A percentile compares a stretch with the other conserved stretches of the same genome.
phyloP scores from a whole-genome alignment of 2,888 invertebrate species.

The Clusia tigrina region DNA sequence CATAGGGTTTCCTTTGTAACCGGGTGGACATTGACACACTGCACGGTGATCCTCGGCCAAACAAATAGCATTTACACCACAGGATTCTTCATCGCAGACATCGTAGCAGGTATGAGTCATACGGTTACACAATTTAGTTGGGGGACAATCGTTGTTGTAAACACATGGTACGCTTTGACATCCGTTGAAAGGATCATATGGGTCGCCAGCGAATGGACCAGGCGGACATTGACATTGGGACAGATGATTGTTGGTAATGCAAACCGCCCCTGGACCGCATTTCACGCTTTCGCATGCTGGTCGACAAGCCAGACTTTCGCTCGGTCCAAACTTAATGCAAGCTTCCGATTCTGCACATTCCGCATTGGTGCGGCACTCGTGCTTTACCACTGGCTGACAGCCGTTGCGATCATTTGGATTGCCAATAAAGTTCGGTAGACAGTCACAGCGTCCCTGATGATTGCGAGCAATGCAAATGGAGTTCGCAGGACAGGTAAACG shows the following conservation, averaged over 20 bases:
- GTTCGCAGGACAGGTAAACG: conserved; percentile 85
- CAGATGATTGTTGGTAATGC: conserved; percentile 88
- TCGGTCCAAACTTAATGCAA: conserved; percentile 71
- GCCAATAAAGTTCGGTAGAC: conserved; percentile 82
- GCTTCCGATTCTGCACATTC: conserved; percentile 85
- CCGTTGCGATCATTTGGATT: conserved; percentile 91
- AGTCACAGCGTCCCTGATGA: conserved; percentile 83
- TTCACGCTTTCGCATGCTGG: conserved; percentile 79
- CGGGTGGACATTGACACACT: conserved; percentile 86
- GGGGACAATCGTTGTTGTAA: conserved; percentile 84
- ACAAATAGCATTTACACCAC: conserved; percentile 88
- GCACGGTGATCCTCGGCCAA: conserved; percentile 84
- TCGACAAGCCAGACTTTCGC: conserved; percentile 73
- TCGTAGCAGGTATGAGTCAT: conserved; percentile 82
- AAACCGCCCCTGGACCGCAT: conserved; percentile 88
- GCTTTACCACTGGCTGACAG: conserved; percentile 76
- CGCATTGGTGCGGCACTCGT: conserved; percentile 80
- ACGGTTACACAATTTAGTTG: conserved; percentile 82
- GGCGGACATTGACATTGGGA: conserved; percentile 90
- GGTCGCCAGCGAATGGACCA: conserved; percentile 86
- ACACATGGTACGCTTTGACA: conserved; percentile 85
- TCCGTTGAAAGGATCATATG: conserved; percentile 77
- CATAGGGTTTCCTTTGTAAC: conserved; percentile 80
- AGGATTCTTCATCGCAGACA: conserved; percentile 82
- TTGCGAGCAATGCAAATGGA: conserved; percentile 79